Evolutionary conservation across 2,888 invertebrate genomes (phyloP), one percentile per base, ranked within the genome.

Genomic region (Eupithecia dodoneata): DNA sequence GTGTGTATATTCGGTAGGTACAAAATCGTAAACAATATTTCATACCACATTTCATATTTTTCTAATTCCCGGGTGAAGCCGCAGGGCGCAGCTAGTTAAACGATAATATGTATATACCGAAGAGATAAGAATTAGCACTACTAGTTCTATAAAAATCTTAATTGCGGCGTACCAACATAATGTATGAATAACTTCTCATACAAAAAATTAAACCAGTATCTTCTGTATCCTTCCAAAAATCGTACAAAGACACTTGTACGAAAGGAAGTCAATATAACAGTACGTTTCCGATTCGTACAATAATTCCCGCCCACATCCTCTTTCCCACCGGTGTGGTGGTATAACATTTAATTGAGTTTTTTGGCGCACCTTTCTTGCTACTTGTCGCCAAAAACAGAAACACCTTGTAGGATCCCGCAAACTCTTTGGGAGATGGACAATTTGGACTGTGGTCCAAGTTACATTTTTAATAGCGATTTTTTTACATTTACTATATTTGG

Each of bases 331-430:
- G 18, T 73, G 83, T 30, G 44, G 76, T 73, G 83, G 77, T 80
- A 81, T 81, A 82, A 45, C n/a, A 69, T 45, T 69, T 45, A 70
- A 83, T 79, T 79, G 79, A 77, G 80, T 82, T 80, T 81, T 72
- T 76, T 76, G 79, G 79, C 81, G 83, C 92, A 93, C 92, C 93
- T 92, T 92, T 90, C 88, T 86, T 85, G 80, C 86, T 88, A 90
- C 88, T 90, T 89, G 88, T 89, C 85, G 85, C 87, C 87, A 88
- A 90, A 89, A 88, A 89, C 82, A 79, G 67, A 79, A 76, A 77
- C 82, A 81, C 81, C 79, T 82, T 82, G 79, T 78, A 73, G 44
- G 72, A 78, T 72, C 73, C 71, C 75, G 69, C 52, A 76, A 80
- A 80, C 74, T 71, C 78, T 78, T 79, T 79, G 66, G 47, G 49